Percentiles rank a stretch among this genome's conserved stretches.
These are phyloP conservation scores for Theocolax elegans DNA, from an alignment of 1,140 invertebrate genomes.

Conservation along the genomic window DNA sequence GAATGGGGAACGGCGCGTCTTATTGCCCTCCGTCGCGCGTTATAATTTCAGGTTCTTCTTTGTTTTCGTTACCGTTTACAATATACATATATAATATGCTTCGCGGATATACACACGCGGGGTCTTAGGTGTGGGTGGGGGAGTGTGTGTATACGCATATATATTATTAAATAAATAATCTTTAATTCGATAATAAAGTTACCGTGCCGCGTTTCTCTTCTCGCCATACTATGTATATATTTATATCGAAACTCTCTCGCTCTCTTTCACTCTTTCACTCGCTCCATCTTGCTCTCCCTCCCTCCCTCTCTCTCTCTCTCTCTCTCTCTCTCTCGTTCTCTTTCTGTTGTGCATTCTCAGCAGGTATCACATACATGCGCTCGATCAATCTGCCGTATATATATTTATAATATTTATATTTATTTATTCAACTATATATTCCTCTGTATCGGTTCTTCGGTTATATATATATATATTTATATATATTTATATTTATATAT, in stretches of 20 bases:
- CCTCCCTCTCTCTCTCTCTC: not conserved
- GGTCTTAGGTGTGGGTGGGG: too few species aligned
- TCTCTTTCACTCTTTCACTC: not conserved
- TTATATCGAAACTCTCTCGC: slow-evolving; percentile 48
- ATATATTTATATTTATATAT: slow-evolving; percentile 14
- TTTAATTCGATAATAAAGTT: slow-evolving; percentile 66
- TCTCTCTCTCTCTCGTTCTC: not conserved
- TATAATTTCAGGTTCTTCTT: not conserved
- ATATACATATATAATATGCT: slow-evolving; percentile 53
- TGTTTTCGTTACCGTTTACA: slow-evolving; percentile 48
- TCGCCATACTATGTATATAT: slow-evolving; percentile 49
- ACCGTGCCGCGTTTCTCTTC: slow-evolving; percentile 41
- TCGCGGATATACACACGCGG: too few species aligned
- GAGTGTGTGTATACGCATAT: too few species aligned
- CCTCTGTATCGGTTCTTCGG: slow-evolving; percentile 1
- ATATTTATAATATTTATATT: slow-evolving; percentile 56
- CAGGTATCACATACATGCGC: too few species aligned
- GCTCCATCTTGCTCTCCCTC: not conserved
- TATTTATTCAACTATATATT: slow-evolving; percentile 22
- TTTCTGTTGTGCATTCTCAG: too few species aligned
- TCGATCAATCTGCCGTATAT: too few species aligned
- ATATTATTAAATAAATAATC: slow-evolving; percentile 64
- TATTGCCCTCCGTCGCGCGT: not conserved
- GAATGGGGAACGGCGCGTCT: not conserved
- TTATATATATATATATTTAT: slow-evolving; percentile 23